Conservation (phyloP, 2,888 invertebrate species). For the Catotricha subobsoleta region DNA sequence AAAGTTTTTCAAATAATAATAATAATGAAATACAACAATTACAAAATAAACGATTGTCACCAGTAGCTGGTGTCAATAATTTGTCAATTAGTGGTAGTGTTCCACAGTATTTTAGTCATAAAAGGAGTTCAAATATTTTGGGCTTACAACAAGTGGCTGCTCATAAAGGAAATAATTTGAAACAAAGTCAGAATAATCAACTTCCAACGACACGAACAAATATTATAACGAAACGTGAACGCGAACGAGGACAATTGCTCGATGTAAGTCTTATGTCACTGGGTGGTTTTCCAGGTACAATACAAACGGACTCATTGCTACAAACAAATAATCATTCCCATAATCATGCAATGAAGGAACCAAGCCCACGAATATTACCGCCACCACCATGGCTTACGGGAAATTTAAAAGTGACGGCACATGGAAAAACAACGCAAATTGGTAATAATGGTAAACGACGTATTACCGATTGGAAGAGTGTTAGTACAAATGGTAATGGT, state of each 20-base stretch:
- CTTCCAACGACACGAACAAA: not conserved
- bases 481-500: conserved; percentile 6
- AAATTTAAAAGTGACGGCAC: conserved; percentile 10
- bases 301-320: no score
- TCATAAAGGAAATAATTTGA: conserved; percentile 1
- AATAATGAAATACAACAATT: conserved; percentile 13
- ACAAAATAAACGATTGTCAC: conserved; percentile 11
- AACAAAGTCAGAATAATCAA: not conserved
- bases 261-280: not conserved
- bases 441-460: conserved; percentile 6
- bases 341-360: conserved; percentile 9
- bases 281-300: no score
- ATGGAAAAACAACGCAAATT: conserved; percentile 9
- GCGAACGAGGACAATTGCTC: conserved; percentile 1
- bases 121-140: conserved; percentile 11
- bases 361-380: conserved; percentile 12
- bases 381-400: conserved; percentile 11
- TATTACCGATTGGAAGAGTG: conserved; percentile 13
- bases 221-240: conserved; percentile 2
- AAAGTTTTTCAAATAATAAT: no score
- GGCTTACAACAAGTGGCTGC: conserved; percentile 10
- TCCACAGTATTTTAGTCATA: conserved; percentile 12
- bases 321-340: no score
- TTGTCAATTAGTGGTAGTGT: not conserved
- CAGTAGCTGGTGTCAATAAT: conserved; percentile 4